phyloP scores from a whole-genome alignment of 2,888 invertebrate species.

The Oscheius sp. region DNA sequence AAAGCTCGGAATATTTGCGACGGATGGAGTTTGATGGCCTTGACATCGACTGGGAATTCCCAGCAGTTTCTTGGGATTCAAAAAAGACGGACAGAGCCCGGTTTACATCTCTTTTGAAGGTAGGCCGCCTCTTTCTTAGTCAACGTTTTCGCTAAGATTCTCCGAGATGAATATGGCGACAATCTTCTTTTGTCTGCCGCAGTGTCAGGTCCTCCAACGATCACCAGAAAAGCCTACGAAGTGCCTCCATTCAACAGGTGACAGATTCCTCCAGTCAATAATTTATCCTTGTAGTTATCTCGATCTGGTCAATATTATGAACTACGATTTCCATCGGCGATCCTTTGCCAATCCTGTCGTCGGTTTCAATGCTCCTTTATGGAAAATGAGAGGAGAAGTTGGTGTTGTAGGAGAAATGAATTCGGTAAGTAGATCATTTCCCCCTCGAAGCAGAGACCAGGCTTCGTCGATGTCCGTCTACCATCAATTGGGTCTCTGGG shows the following conservation, averaged over 20 bases:
- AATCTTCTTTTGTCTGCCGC: conserved; percentile 60
- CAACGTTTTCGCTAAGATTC: conserved; percentile 52
- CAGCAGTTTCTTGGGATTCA: conserved; percentile 64
- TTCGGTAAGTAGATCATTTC: conserved; percentile 48
- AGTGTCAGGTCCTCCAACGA: conserved; percentile 82
- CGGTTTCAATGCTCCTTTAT: conserved; percentile 86
- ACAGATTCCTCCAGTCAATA: no score
- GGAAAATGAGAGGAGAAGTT: conserved; percentile 73
- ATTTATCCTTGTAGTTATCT: conserved; percentile 78
- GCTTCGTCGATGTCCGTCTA: conserved; percentile 87
- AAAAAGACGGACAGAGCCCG: conserved; percentile 47
- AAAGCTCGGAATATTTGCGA: conserved; percentile 33
- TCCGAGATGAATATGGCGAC: conserved; percentile 46
- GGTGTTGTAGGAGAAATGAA: conserved; percentile 62
- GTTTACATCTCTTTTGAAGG: conserved; percentile 54
- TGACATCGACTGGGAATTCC: conserved; percentile 72
- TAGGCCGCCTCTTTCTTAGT: no score
- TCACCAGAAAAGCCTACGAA: conserved; percentile 84
- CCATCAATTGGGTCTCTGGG: conserved; percentile 82
- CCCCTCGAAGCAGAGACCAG: conserved; percentile 48
- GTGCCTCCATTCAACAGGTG: conserved; percentile 80
- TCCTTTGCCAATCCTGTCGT: conserved; percentile 82
- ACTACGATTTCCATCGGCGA: conserved; percentile 88
- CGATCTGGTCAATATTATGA: conserved; percentile 90
- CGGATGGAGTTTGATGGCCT: conserved; percentile 58